Evolutionary conservation across 2,797 vertebrate species (phyloP), one percentile per base, ranked within the genome.

Genomic region (Glossophaga mutica): DNA sequence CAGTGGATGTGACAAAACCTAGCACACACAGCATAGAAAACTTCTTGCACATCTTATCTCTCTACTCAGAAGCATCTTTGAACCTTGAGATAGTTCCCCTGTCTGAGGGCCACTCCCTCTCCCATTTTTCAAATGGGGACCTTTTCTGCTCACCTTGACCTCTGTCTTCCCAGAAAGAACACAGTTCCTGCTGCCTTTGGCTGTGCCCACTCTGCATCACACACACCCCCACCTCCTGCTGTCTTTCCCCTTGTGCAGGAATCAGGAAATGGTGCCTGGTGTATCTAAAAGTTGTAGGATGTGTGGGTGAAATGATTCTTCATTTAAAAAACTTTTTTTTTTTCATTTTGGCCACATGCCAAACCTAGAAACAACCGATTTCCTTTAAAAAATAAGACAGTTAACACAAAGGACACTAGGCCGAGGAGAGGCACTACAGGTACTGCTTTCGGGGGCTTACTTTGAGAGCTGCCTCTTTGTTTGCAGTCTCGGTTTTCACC

Each of bases 101-200:
- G n/a, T n/a, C 55, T n/a, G 50, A 42, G 29, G 34, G 55, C 82
- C 84, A 55, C 1, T 74, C 74, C 42, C 67, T 85, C 70, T 96
- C 48, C 39, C 55, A 6, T 71, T 70, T 95, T 95, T 59, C 52
- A 65, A 37, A 74, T 46, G 32, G 82, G 14, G 67, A 26, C 8
- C 55, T 76, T 95, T 85, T 37, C 73, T 67, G 37, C 76, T 89
- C 78, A 91, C 78, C 52, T 92, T 91, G 79, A 82, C 77, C 78
- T 87, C 77, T 18, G 10, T 89, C 87, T 85, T 90, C n/a, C 88
- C 65, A 21, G 82, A 77, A 71, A 39, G 37, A 16, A n/a, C 52
- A 42, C 0, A 32, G 55, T 19, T 46, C 46, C 59, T 57, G 74
- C 44, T 57, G 18, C 44, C 68, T 18, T 59, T 26, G 71, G 79